A percentile compares a stretch with the other conserved stretches of the same genome.
phyloP scores from a whole-genome alignment of 2,113 vertebrate genomes.

The Stigmatopora nigra region DNA sequence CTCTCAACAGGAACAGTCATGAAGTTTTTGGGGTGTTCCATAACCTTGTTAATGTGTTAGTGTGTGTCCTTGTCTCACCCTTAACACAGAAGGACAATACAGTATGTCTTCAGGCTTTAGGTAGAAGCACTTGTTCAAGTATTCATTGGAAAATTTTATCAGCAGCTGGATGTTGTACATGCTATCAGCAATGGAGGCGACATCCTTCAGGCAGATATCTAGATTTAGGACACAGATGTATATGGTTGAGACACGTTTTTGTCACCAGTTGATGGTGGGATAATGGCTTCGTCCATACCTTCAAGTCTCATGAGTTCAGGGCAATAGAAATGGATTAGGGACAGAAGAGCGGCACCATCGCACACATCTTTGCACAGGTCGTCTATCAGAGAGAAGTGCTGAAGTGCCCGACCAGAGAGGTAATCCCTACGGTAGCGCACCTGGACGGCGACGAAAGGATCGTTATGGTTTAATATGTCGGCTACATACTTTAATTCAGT shows the following conservation, averaged over 20 bases:
- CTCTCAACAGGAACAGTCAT: background rate
- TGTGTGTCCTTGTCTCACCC: conserved; percentile 68
- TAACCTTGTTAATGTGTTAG: background rate
- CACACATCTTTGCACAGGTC: conserved; percentile 85
- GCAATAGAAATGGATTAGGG: conserved; percentile 91
- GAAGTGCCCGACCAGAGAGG: conserved; percentile 76
- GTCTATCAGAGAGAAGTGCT: conserved; percentile 84
- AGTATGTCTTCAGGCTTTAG: conserved; percentile 88
- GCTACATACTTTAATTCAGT: background rate
- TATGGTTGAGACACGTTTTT: background rate
- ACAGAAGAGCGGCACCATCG: conserved; percentile 81
- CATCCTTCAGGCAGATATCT: conserved; percentile 95
- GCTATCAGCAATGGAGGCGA: conserved; percentile 82
- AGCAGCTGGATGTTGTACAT: conserved; percentile 89
- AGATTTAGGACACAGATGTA: conserved; percentile 5
- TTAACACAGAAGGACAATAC: conserved; percentile 83
- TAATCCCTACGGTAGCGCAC: conserved; percentile 93
- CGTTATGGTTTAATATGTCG: background rate
- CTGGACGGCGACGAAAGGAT: conserved; percentile 54
- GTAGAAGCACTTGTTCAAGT: conserved; percentile 85
- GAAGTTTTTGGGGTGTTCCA: background rate
- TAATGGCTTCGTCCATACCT: conserved; percentile 62
- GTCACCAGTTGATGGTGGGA: background rate
- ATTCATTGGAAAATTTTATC: conserved; percentile 81
- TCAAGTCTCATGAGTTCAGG: conserved; percentile 88